phyloP scores from a whole-genome alignment of 2,797 vertebrate genomes.

The Gymnoscopelus braueri region DNA sequence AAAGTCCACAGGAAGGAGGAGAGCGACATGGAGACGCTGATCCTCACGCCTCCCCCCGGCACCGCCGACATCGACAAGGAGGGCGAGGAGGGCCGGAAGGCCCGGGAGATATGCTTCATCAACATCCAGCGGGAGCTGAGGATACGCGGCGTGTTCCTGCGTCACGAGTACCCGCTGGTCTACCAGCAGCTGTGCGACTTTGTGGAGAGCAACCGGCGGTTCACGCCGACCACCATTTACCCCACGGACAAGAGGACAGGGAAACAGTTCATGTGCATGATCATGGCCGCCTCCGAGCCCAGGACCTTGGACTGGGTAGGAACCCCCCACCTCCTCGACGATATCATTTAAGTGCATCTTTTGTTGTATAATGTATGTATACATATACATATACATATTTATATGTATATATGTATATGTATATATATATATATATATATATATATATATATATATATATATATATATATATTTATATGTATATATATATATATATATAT shows the following conservation, averaged over 20 bases:
- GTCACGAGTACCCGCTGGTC: constrained; percentile 93
- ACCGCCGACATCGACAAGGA: constrained; percentile 94
- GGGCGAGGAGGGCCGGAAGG: constrained; percentile 93
- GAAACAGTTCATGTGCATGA: constrained; percentile 99
- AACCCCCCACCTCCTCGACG: constrained; percentile 96
- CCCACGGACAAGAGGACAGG: constrained; percentile 97
- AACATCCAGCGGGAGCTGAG: constrained; percentile 97
- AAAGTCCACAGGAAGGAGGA: constrained; percentile 87
- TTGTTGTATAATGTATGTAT: constrained; percentile 74
- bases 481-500: no score
- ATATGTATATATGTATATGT: constrained; percentile 80
- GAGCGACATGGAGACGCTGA: constrained; percentile 95
- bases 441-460: background rate
- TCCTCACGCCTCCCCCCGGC: constrained; percentile 95
- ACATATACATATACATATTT: constrained; percentile 79
- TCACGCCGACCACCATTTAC: constrained; percentile 98
- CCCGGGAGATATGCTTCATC: constrained; percentile 96
- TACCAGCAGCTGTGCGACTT: constrained; percentile 98
- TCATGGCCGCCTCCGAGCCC: constrained; percentile 98
- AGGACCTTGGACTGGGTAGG: constrained; percentile 97
- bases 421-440: constrained; percentile 80
- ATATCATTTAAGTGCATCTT: constrained; percentile 90
- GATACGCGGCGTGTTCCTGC: constrained; percentile 93
- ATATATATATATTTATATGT: background rate
- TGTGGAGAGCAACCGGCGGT: constrained; percentile 94